These are phyloP conservation scores for Drosophila parvula DNA, from an alignment of 1,140 invertebrate genomes.

Conservation along the genomic window DNA sequence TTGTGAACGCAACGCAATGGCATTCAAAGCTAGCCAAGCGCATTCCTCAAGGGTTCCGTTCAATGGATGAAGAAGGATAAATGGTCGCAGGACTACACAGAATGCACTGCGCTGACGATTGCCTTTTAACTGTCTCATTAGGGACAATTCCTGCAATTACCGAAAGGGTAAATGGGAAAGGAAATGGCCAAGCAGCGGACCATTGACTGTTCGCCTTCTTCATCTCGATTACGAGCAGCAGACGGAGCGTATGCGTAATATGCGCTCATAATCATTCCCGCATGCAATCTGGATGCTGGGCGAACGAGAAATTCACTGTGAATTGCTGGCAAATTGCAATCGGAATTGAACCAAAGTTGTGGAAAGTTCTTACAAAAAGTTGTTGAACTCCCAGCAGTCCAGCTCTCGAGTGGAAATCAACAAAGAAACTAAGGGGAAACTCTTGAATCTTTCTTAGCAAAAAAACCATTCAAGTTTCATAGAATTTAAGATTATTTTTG, in stretches of 20 bases:
- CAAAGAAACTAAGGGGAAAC: slow-evolving; percentile 9
- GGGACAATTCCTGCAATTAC: slow-evolving; percentile 48
- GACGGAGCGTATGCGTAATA: slow-evolving; percentile 64
- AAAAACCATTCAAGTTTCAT: slow-evolving; percentile 13
- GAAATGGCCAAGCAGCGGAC: neutral
- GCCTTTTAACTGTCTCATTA: slow-evolving; percentile 69
- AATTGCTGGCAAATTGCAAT: slow-evolving; percentile 57
- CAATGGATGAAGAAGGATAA: slow-evolving; percentile 1
- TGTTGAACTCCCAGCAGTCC: slow-evolving; percentile 30
- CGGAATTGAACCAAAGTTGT: slow-evolving; percentile 21
- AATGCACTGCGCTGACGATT: slow-evolving; percentile 34
- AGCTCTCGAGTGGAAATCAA: neutral
- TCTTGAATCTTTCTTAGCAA: neutral
- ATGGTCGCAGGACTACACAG: slow-evolving; percentile 8
- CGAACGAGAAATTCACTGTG: slow-evolving; percentile 24
- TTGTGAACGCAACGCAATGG: slow-evolving; percentile 34
- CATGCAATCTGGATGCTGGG: slow-evolving; percentile 20
- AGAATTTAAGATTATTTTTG: neutral
- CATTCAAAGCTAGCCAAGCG: slow-evolving; percentile 68
- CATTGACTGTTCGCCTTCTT: slow-evolving; percentile 15
- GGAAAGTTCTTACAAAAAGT: slow-evolving; percentile 34
- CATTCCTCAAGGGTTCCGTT: slow-evolving; percentile 30
- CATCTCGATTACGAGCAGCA: neutral
- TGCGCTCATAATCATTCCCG: slow-evolving; percentile 45
- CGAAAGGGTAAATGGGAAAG: slow-evolving; percentile 26